Evolutionary conservation across 2,888 invertebrate genomes (phyloP), one percentile per base, ranked within the genome.

Genomic region (Leptopilina syphax): DNA sequence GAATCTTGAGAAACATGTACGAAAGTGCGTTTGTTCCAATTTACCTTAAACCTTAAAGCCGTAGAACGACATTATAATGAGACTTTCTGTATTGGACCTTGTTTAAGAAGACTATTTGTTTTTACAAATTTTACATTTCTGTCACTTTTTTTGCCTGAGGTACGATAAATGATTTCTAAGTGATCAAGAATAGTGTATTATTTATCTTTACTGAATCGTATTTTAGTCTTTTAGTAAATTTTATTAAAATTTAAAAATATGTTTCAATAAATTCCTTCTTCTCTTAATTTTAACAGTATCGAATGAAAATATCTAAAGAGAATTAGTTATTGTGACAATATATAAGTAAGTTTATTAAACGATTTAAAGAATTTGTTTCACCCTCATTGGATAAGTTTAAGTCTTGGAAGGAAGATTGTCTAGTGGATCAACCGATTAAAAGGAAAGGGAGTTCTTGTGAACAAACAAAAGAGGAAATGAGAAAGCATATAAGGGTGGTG

Each of bases 341-440:
- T 87, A 90, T 86, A 87, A 90, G 90, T 88, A 85, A 90, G 89
- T 90, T 91, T 90, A 89, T 90, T 88, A 89, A 90, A 88, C 88
- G 89, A 91, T 91, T 90, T 89, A 90, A 90, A 89, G 87, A 90
- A 90, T 90, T 87, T 85, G 83, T 80, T 82, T 83, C 81, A 79
- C 83, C 84, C 79, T 83, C 85, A 81, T 79, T 81, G 79, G 84
- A 84, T 86, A 86, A 87, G 85, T 85, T 84, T 82, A 83, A 78
- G 77, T 82, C 81, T 81, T 65, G 66, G 57, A 66, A 44, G 73
- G 65, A 27, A 57, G 57, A 73, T 65, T 65, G 73, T 60, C 57
- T 44, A 79, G 50, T 78, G 65, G 79, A 78, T 18, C 44, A 78
- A 78, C 79, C 60, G 70, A 68, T 80, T 77, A 77, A 80, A 82